Evolutionary conservation across 1,140 invertebrate species (phyloP).

Genomic region (Brachionus rubens): DNA sequence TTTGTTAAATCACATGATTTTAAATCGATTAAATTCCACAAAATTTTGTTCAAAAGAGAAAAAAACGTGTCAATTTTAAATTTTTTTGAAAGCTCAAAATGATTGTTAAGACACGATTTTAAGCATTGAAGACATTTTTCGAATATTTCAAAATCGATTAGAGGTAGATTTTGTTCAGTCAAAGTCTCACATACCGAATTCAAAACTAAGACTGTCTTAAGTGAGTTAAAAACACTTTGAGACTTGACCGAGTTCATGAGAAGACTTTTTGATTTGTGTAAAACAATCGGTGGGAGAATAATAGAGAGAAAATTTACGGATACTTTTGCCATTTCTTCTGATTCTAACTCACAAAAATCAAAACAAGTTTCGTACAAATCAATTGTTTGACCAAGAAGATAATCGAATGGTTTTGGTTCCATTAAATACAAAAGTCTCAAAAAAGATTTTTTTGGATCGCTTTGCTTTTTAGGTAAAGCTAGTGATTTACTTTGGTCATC

Average conservation of each 20-base stretch:
- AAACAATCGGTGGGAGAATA: constrained; percentile 6
- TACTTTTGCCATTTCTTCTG: neutral
- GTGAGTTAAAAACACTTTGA: neutral
- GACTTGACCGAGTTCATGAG: neutral
- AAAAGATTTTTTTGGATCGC: neutral
- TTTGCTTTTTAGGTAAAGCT: neutral
- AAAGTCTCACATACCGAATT: neutral
- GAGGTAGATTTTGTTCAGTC: neutral
- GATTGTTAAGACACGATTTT: neutral
- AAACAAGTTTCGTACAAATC: neutral
- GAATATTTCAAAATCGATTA: constrained; percentile 41
- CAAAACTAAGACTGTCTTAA: neutral
- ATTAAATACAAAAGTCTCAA: neutral
- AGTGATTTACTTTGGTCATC: neutral
- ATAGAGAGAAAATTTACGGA: neutral
- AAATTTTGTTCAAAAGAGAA: neutral
- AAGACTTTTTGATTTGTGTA: constrained; percentile 7
- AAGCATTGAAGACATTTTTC: constrained; percentile 26
- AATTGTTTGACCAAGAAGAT: neutral
- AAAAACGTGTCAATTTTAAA: neutral
- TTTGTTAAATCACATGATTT: neutral
- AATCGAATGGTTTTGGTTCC: constrained; percentile 40
- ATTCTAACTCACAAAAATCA: neutral
- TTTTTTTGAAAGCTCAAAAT: neutral
- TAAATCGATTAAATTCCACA: neutral